A percentile compares a stretch with the other conserved stretches of the same genome.
These are phyloP conservation scores for Tonatia bakeri DNA, from an alignment of 2,113 vertebrate species.

Conservation along the genomic window DNA sequence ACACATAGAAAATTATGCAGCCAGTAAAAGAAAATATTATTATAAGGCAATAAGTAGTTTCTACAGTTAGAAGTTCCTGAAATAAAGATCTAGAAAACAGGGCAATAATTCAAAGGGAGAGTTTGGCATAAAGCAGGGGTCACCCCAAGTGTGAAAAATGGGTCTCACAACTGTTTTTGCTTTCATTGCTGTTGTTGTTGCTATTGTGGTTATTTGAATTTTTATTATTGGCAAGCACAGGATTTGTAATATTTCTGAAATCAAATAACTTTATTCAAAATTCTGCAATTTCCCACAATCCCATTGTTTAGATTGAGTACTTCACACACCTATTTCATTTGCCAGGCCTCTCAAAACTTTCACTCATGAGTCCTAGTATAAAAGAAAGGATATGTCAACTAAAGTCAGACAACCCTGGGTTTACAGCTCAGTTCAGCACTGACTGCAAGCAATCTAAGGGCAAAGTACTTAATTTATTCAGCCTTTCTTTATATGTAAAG, in stretches of 20 bases:
- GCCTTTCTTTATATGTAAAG: neutral
- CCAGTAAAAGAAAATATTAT: neutral
- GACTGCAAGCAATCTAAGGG: neutral
- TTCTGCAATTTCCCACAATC: neutral
- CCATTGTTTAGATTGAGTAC: neutral
- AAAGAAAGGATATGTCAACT: neutral
- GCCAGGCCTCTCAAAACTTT: neutral
- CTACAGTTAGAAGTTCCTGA: neutral
- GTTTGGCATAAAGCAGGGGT: neutral
- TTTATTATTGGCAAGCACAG: neutral
- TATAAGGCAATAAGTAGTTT: neutral
- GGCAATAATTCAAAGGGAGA: neutral
- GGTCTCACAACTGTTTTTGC: neutral
- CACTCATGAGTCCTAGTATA: neutral
- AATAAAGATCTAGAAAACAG: neutral
- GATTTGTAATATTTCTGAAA: neutral
- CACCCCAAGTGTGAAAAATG: neutral
- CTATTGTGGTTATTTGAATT: neutral
- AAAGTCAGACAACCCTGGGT: neutral
- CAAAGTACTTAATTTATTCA: neutral
- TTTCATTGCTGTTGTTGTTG: neutral
- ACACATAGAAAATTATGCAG: neutral
- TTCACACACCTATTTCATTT: neutral
- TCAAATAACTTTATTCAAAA: neutral
- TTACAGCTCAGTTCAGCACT: neutral